Base-by-base conservation (phyloP, 2,888 invertebrate species). In the Branchellion lobata region DNA sequence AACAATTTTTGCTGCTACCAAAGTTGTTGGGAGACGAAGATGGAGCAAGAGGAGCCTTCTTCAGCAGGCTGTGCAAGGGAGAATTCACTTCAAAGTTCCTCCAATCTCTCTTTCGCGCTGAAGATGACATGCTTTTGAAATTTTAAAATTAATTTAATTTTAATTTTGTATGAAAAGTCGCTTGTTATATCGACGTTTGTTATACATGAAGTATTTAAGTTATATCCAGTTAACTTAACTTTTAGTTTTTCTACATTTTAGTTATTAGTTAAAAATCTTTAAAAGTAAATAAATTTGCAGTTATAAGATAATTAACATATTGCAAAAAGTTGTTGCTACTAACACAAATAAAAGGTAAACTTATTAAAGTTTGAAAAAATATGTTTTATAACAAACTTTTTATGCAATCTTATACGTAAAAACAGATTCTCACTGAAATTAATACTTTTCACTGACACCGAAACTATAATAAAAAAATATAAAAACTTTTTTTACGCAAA, bases 71-170 rank as follows among this genome's bases (percentile, higher is more conserved):
- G 21, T 57, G 8, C 24, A 57, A n/a, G 3, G 61, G 61, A 3
- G 61, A 57, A n/a, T 57, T 57, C 24, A 57, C 61, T 57, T 57
- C 61, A n/a, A 3, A 57, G 21, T 57, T 57, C 24, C 61, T 57
- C 61, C 61, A 57, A 57, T 57, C 61, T 24, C 61, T 18, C 24
- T 57, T 57, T 57, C 61, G 61, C 3, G 61, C 24, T 3, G n/a
- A 18, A 5, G 61, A 57, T 24, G 24, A 3, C 24, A 24, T 57
- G 24, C 24, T 57, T 3, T 3, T 18, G 5, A 57, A 57, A 57
- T 24, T 24, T n/a, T 24, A 5, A 57, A 24, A 5, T 57, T 24
- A 57, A 57, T 24, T 24, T 57, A 40, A 8, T 40, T 40, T 5
- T 40, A 8, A 8, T 8, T 40, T 40, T 8, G 40, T 40, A 8